These are phyloP conservation scores for Oedothorax gibbosus DNA, from an alignment of 1,140 invertebrate genomes.

Conservation along the genomic window DNA sequence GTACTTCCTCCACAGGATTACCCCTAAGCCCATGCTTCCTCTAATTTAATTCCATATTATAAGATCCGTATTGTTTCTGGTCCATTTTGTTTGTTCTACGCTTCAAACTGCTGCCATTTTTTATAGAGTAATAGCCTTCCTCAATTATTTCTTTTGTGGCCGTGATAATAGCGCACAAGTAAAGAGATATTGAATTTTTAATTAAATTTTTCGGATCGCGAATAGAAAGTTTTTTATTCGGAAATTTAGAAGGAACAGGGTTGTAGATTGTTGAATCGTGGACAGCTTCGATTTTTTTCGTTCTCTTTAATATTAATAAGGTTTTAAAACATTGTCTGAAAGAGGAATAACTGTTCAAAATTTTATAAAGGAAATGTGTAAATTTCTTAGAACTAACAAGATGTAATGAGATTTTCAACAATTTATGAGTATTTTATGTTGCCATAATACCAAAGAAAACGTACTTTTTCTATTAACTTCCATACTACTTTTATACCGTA, in stretches of 20 bases:
- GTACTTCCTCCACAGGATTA: conserved; percentile 31
- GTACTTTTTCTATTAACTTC: too few species aligned
- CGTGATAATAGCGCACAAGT: not conserved
- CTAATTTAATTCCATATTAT: conserved; percentile 50
- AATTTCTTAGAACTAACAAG: conserved; percentile 2
- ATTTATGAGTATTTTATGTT: too few species aligned
- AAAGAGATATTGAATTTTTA: conserved; percentile 35
- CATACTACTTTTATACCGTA: too few species aligned
- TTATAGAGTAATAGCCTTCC: conserved; percentile 6
- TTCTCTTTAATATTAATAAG: too few species aligned
- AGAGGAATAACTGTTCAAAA: not conserved
- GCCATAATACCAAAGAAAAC: too few species aligned
- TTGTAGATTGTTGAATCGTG: too few species aligned
- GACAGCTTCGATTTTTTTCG: too few species aligned
- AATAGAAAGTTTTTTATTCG: not conserved
- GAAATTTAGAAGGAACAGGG: not conserved
- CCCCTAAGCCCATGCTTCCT: conserved; percentile 38
- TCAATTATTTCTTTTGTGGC: not conserved
- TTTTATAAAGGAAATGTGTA: conserved; percentile 9
- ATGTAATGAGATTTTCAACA: not conserved
- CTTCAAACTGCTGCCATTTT: conserved; percentile 19
- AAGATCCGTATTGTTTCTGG: conserved; percentile 39
- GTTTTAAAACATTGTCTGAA: not conserved
- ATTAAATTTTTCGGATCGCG: conserved; percentile 20
- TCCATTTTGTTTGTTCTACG: conserved; percentile 31